phyloP scores from a whole-genome alignment of 2,797 vertebrate genomes.

The Paguma larvata region DNA sequence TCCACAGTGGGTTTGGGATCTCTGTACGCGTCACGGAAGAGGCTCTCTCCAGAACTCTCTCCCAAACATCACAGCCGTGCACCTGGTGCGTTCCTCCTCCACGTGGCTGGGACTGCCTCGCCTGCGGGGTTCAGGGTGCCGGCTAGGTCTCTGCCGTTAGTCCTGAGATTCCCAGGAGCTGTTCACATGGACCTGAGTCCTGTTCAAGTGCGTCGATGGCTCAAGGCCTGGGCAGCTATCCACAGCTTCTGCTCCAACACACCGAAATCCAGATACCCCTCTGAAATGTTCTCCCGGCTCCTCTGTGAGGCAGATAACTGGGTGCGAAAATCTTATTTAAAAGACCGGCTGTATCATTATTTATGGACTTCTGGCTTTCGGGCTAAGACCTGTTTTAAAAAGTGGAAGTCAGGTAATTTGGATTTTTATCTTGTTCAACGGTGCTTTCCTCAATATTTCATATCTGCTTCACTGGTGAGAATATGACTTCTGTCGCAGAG shows the following conservation, averaged over 20 bases:
- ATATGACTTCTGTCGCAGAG: not conserved
- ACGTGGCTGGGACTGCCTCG: rapidly evolving
- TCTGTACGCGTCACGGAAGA: not conserved
- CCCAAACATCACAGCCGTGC: rapidly evolving
- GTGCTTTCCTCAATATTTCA: slow-evolving; percentile 54
- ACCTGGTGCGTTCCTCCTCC: not conserved
- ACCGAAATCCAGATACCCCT: rapidly evolving
- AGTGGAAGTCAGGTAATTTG: not conserved
- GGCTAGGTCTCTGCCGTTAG: not conserved
- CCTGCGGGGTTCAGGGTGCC: not conserved
- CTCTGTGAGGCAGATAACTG: not conserved
- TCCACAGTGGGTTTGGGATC: rapidly evolving
- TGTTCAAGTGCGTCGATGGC: rapidly evolving
- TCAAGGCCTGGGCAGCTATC: rapidly evolving
- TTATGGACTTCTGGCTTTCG: not conserved
- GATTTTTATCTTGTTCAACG: slow-evolving; percentile 43
- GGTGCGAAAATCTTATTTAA: not conserved
- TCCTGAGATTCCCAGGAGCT: not conserved
- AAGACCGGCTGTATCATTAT: not conserved
- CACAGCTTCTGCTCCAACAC: rapidly evolving
- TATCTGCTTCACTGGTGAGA: slow-evolving; percentile 47
- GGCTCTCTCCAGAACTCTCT: not conserved
- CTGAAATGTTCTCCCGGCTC: not conserved
- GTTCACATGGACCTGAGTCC: rapidly evolving
- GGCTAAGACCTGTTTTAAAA: not conserved